A percentile compares a stretch with the other conserved stretches of the same genome.
Evolutionary conservation across 1,140 invertebrate genomes (phyloP).

Genomic region (Halotydeus destructor): DNA sequence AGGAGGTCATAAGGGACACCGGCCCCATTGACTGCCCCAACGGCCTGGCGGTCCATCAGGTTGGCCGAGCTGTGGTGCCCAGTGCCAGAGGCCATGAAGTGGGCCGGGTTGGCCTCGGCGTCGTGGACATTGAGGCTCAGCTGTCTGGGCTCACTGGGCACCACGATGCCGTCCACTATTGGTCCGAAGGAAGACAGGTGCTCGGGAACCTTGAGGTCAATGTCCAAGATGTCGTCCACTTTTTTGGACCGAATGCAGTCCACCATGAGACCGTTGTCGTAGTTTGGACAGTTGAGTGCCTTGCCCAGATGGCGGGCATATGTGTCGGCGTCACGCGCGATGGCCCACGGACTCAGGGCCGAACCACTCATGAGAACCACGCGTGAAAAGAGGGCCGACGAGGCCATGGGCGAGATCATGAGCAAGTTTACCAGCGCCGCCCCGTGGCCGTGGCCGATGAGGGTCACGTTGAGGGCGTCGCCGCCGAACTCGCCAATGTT

Average conservation of each 20-base stretch:
- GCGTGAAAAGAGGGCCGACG: constrained; percentile 78
- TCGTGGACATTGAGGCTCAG: constrained; percentile 10
- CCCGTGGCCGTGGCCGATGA: constrained; percentile 83
- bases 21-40: too few species aligned
- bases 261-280: constrained; percentile 36
- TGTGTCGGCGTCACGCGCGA: constrained; percentile 61
- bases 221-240: constrained; percentile 48
- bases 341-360: constrained; percentile 73
- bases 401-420: constrained; percentile 67
- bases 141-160: constrained; percentile 44
- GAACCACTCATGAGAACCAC: constrained; percentile 86
- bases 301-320: constrained; percentile 65
- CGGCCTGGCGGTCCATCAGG: too few species aligned
- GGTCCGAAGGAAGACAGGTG: constrained; percentile 70
- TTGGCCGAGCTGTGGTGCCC: too few species aligned
- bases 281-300: constrained; percentile 51
- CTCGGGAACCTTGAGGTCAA: constrained; percentile 53
- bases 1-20: constrained; percentile 52
- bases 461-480: constrained; percentile 72
- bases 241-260: constrained; percentile 60
- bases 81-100: constrained; percentile 7
- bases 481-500: constrained; percentile 80
- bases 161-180: constrained; percentile 73
- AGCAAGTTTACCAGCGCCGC: constrained; percentile 85
- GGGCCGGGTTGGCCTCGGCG: constrained; percentile 10